These are phyloP conservation scores for Eristalis pertinax DNA, from an alignment of 2,888 invertebrate genomes.

Conservation along the genomic window DNA sequence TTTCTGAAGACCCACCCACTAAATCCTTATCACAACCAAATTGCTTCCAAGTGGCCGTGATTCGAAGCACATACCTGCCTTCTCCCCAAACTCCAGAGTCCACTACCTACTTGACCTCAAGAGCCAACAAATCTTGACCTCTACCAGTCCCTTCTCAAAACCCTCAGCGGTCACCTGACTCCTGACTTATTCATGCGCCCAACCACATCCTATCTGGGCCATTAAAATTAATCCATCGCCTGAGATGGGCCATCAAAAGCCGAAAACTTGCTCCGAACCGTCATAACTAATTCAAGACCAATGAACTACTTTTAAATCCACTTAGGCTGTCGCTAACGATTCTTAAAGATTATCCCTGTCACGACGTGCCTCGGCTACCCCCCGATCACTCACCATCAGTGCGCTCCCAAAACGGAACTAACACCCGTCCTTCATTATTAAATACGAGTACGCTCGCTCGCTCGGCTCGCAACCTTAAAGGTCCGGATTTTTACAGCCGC, in stretches of 20 bases:
- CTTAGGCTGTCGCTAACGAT: slow-evolving; percentile 35
- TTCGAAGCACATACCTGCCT: background rate
- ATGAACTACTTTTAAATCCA: slow-evolving; percentile 23
- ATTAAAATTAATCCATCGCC: slow-evolving; percentile 18
- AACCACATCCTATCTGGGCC: background rate
- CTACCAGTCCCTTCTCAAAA: background rate
- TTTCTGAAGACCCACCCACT: background rate
- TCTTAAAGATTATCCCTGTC: slow-evolving; percentile 33
- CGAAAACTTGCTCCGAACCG: background rate
- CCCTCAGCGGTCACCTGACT: background rate
- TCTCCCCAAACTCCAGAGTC: background rate
- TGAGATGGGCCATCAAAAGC: slow-evolving; percentile 14
- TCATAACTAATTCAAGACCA: slow-evolving; percentile 36
- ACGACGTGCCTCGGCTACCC: too few relatives aligned
- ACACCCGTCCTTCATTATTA: slow-evolving; percentile 49
- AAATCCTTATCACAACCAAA: background rate
- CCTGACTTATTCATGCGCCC: background rate
- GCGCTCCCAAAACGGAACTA: slow-evolving; percentile 2
- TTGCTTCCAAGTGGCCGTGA: background rate
- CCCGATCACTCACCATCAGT: background rate
- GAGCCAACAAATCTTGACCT: background rate
- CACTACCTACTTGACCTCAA: background rate
- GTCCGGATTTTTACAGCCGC: slow-evolving; percentile 37
- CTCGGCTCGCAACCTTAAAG: slow-evolving; percentile 8
- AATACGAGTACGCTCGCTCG: slow-evolving; percentile 17